These are phyloP conservation scores for Hormaphis cornu DNA, from an alignment of 1,140 invertebrate species.

Conservation along the genomic window DNA sequence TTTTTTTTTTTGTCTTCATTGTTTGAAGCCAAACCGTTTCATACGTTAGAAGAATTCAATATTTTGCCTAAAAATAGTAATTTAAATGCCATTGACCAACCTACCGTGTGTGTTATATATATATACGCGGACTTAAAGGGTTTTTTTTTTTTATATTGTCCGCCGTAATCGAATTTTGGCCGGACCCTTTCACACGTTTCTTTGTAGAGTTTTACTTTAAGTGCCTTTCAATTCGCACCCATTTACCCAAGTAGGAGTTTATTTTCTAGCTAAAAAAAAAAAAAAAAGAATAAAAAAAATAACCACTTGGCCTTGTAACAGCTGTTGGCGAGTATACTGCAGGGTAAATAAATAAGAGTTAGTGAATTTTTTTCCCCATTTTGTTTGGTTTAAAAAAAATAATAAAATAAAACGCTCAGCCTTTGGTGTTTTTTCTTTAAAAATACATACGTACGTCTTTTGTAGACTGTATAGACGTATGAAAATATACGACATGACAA, in stretches of 20 bases:
- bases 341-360: conserved; percentile 31
- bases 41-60: conserved; percentile 28
- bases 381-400: not conserved
- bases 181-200: conserved; percentile 30
- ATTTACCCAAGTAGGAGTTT: conserved; percentile 29
- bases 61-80: conserved; percentile 19
- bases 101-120: conserved; percentile 8
- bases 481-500: not conserved
- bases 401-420: conserved; percentile 16
- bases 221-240: conserved; percentile 32
- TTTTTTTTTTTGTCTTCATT: no score
- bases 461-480: not conserved
- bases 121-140: conserved; percentile 22
- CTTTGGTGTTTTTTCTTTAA: not conserved
- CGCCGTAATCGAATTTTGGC: conserved; percentile 25
- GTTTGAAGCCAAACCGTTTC: no score
- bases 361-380: conserved; percentile 17
- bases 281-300: conserved; percentile 10
- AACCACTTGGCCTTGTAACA: conserved; percentile 24
- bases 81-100: conserved; percentile 31
- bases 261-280: not conserved
- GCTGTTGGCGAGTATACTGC: conserved; percentile 30
- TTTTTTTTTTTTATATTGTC: conserved; percentile 30
- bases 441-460: not conserved
- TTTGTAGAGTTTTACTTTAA: conserved; percentile 33